Conservation (phyloP, 2,888 invertebrate genomes). For the Spodoptera picta region DNA sequence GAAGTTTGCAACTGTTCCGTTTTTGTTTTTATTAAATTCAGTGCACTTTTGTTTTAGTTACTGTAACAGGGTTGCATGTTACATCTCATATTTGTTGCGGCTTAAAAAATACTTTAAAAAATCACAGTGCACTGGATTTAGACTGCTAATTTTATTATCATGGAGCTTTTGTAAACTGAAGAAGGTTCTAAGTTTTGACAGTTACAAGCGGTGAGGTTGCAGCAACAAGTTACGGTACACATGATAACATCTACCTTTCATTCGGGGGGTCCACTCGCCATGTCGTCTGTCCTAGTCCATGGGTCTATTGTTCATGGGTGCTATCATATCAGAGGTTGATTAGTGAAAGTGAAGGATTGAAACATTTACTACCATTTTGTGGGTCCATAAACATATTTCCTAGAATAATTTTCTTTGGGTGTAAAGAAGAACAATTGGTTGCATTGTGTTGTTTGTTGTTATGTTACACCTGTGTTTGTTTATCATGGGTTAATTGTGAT, state of each 20-base stretch:
- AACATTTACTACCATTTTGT: not conserved
- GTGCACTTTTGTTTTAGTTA: not conserved
- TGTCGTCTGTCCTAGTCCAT: slow-evolving; percentile 36
- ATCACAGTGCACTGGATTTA: slow-evolving; percentile 4
- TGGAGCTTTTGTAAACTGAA: too few species aligned
- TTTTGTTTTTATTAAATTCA: not conserved
- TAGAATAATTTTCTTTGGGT: not conserved
- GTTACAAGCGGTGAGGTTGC: slow-evolving; percentile 49
- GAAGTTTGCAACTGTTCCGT: not conserved
- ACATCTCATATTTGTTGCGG: too few species aligned
- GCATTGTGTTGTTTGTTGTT: too few species aligned
- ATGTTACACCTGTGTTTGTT: too few species aligned
- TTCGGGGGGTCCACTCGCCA: slow-evolving; percentile 56
- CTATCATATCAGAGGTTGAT: slow-evolving; percentile 22
- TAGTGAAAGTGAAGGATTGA: slow-evolving; percentile 14
- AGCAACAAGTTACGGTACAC: slow-evolving; percentile 47
- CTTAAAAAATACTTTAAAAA: not conserved
- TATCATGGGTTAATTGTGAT: too few species aligned
- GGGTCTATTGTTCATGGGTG: slow-evolving; percentile 46
- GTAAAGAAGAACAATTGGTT: too few species aligned
- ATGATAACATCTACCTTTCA: slow-evolving; percentile 85
- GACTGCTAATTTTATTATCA: too few species aligned
- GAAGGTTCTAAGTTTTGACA: slow-evolving; percentile 10
- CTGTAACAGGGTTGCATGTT: too few species aligned
- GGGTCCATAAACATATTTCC: too few species aligned